Evolutionary conservation across 2,113 vertebrate genomes (phyloP).

Genomic region (Potamarius usumacintae): DNA sequence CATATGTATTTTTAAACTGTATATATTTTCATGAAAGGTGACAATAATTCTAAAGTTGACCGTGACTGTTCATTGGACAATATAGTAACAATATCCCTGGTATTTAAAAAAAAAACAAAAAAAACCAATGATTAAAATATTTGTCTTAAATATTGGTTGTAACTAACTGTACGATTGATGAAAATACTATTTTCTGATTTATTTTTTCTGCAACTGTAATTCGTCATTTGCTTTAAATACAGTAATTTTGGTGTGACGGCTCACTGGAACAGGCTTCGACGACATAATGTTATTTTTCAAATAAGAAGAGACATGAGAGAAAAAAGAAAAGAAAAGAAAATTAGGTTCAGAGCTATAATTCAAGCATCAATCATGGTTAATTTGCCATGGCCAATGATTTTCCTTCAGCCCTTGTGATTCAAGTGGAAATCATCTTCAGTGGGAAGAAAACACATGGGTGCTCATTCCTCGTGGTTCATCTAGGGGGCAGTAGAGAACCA

Average conservation of each 20-base stretch:
- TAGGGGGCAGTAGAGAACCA: conserved; percentile 64
- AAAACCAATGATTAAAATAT: too few relatives aligned
- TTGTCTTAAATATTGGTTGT: too few relatives aligned
- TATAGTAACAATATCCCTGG: too few relatives aligned
- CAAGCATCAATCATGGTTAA: conserved; percentile 47
- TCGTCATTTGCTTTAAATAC: background rate
- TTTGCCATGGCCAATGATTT: conserved; percentile 48
- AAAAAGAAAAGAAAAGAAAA: conserved; percentile 1
- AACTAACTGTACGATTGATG: background rate
- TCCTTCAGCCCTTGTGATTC: conserved; percentile 41
- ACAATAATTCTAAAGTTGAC: background rate
- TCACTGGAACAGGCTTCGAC: background rate
- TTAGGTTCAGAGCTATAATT: conserved; percentile 35
- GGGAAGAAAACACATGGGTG: background rate
- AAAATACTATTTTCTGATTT: background rate
- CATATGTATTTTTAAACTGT: background rate
- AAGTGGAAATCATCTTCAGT: conserved; percentile 47
- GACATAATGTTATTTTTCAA: conserved; percentile 3
- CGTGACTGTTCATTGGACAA: background rate
- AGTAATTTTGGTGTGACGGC: background rate
- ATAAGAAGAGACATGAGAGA: background rate
- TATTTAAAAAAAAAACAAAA: too few relatives aligned
- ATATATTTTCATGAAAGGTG: background rate
- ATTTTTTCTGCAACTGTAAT: background rate
- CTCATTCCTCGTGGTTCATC: conserved; percentile 50